These are phyloP conservation scores for Agriotes lineatus DNA, from an alignment of 2,888 invertebrate genomes.

Conservation along the genomic window DNA sequence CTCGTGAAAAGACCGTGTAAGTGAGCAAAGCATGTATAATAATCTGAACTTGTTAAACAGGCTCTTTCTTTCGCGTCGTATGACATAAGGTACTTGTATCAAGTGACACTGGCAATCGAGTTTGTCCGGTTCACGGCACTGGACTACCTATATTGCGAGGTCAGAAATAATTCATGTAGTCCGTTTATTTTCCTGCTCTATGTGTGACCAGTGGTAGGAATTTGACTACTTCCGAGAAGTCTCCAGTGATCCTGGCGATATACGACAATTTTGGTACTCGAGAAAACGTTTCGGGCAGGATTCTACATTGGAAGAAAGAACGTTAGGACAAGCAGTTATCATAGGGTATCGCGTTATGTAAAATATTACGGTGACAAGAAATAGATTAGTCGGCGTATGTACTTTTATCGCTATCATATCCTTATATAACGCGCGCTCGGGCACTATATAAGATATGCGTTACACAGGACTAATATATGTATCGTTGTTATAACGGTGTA, in stretches of 20 bases:
- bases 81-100: constrained; percentile 57
- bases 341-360: constrained; percentile 6
- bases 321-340: constrained; percentile 21
- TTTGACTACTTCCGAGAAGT: constrained; percentile 54
- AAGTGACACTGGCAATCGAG: constrained; percentile 58
- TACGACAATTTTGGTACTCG: neutral
- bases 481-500: constrained; percentile 36
- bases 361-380: constrained; percentile 23
- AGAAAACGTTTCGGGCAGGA: neutral
- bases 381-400: constrained; percentile 6
- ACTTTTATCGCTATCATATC: constrained; percentile 22
- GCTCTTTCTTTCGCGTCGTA: constrained; percentile 50
- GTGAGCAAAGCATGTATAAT: constrained; percentile 42
- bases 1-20: constrained; percentile 37
- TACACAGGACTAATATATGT: constrained; percentile 32
- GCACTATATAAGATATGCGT: constrained; percentile 19
- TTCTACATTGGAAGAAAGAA: neutral
- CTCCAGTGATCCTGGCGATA: neutral
- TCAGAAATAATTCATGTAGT: constrained; percentile 53
- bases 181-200: constrained; percentile 51
- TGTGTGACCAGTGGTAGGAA: constrained; percentile 51
- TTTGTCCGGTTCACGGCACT: constrained; percentile 59
- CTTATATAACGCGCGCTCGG: constrained; percentile 21
- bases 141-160: constrained; percentile 54
- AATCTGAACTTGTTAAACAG: constrained; percentile 55